A percentile compares a stretch with the other conserved stretches of the same genome.
Conservation (phyloP, 64 coral and sea anemone species). For the Stichodactyla mertensii region DNA sequence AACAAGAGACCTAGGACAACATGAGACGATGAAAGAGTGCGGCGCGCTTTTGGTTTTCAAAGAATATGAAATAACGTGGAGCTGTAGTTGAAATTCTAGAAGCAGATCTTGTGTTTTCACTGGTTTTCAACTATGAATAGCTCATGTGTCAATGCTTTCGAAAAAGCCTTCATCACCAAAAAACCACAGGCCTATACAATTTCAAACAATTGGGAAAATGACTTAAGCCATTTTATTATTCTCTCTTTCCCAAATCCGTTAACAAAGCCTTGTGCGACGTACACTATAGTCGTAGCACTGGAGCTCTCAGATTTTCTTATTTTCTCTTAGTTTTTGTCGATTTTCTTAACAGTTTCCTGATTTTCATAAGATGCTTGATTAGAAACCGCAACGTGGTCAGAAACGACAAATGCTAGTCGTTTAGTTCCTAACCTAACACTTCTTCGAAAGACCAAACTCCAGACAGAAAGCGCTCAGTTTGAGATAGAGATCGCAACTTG, state of each 20-base stretch:
- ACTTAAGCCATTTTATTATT: conserved; percentile 8
- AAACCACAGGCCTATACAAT: conserved; percentile 31
- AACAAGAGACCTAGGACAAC: conserved; percentile 13
- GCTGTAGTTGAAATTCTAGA: conserved; percentile 16
- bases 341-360: conserved; percentile 10
- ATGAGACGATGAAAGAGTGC: neutral
- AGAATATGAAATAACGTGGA: conserved; percentile 16
- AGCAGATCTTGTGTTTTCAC: conserved; percentile 24
- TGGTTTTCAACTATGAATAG: conserved; percentile 30
- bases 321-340: neutral
- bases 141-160: conserved; percentile 32
- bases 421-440: conserved; percentile 8
- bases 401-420: neutral
- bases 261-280: neutral
- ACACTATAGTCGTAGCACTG: neutral
- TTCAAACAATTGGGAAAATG: conserved; percentile 10
- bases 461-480: neutral
- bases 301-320: neutral
- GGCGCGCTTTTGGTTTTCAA: conserved; percentile 31
- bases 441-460: neutral
- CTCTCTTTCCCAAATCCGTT: conserved; percentile 2
- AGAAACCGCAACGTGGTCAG: conserved; percentile 5
- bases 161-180: conserved; percentile 30
- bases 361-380: conserved; percentile 10
- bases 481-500: conserved; percentile 13